phyloP scores from a whole-genome alignment of 1,140 invertebrate species.

The Drosophila ambigua region DNA sequence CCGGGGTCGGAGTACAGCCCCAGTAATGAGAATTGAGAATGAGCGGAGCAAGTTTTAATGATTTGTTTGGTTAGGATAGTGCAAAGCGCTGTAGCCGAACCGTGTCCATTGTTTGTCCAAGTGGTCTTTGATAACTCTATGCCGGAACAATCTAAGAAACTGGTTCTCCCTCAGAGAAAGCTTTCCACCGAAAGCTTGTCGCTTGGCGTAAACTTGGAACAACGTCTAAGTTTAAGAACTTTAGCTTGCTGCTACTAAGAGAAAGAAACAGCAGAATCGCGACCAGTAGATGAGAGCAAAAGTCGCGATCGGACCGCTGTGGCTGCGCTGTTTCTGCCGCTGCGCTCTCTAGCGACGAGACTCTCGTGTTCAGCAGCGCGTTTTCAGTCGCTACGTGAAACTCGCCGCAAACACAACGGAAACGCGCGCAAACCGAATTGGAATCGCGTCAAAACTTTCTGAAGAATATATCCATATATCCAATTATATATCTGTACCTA shows the following conservation, averaged over 20 bases:
- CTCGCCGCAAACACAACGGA: conserved; percentile 59
- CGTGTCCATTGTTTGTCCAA: conserved; percentile 48
- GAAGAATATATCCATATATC: conserved; percentile 17
- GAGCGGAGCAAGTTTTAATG: conserved; percentile 34
- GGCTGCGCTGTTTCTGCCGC: too few species aligned
- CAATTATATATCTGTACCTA: conserved; percentile 1
- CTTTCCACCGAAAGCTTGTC: conserved; percentile 20
- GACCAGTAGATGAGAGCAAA: conserved; percentile 29
- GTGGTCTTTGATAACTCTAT: conserved; percentile 50
- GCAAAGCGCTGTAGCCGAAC: conserved; percentile 45
- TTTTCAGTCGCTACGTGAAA: conserved; percentile 67
- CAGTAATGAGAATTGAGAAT: conserved; percentile 58
- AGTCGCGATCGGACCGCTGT: conserved; percentile 30
- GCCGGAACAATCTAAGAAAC: conserved; percentile 48
- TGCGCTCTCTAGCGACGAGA: conserved; percentile 29
- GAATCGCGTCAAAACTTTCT: conserved; percentile 29
- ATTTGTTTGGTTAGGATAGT: conserved; percentile 56
- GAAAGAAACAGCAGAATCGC: conserved; percentile 35
- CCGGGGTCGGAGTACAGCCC: conserved; percentile 5
- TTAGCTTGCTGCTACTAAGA: conserved; percentile 53
- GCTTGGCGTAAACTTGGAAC: conserved; percentile 37
- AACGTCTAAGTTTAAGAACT: conserved; percentile 58
- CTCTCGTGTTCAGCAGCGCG: conserved; percentile 39
- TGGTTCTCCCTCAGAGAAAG: conserved; percentile 61
- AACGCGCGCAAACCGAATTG: conserved; percentile 42